Base-by-base conservation (phyloP, 2,113 vertebrate genomes). In the Amblyornis subalaris region DNA sequence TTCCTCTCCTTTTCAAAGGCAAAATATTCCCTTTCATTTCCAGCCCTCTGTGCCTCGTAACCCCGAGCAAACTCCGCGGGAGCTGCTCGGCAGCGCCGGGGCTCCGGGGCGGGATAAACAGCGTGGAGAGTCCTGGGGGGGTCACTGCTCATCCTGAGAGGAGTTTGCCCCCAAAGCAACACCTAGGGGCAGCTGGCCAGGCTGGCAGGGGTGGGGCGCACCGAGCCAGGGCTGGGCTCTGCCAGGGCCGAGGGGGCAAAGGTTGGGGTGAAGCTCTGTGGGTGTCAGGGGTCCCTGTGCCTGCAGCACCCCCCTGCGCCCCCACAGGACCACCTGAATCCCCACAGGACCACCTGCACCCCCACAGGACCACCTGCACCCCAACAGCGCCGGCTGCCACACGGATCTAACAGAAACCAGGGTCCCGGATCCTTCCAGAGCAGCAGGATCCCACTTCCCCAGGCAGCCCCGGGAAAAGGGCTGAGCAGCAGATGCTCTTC, bases 21-120 rank as follows among this genome's bases (percentile, higher is more conserved):
- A 65, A 77, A 72, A 75, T 86, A 95, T 94, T 96, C 95, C 91
- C 94, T 95, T 96, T 94, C 96, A 89, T 96, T 96, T 91, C 83
- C 91, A 93, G 79, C 29, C 44, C 94, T 87, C 48, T 20, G 51
- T 11, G 25, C 79, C 86, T 73, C 94, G 19, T 7, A 61, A 73
- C 92, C 82, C 90, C 11, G 82, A 66, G 90, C 62, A 44, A 88
- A 47, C 82, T 14, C 82, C 0, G 4, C 1, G 0, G 5, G 89
- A 55, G 88, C 85, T 53, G 74, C 90, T 21, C 5, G 4, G 87
- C 9, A 5, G 2, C 1, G 3, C 58, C 1, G 35, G 0, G 31
- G 47, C 62, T 71, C 58, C 0, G 3, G 1, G 0, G 10, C 5
- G 4, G 71, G 50, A 64, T 55, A 55, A 84, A 87, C 23, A 58